Percentiles rank a stretch among this genome's conserved stretches.
Evolutionary conservation across 2,888 invertebrate genomes (phyloP).

Genomic region (Taphrorychus bicolor): DNA sequence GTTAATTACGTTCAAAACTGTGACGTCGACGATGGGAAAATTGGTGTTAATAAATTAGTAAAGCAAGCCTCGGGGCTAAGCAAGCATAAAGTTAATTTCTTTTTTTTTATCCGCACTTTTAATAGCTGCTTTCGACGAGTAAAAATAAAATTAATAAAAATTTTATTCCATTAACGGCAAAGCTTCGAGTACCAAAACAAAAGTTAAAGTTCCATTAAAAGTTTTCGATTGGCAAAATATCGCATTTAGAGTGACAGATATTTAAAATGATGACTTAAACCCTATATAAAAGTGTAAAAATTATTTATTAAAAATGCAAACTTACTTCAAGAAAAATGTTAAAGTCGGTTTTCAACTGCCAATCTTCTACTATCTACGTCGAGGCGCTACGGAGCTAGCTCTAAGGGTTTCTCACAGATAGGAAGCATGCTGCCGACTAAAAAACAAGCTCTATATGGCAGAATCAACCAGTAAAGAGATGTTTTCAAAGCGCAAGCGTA

Average conservation of each 20-base stretch:
- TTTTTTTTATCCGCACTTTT: background rate
- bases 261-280: background rate
- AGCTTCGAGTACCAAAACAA: too few species aligned
- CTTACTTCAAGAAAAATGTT: conserved; percentile 8
- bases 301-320: background rate
- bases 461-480: conserved; percentile 24
- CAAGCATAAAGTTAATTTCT: too few species aligned
- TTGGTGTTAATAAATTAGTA: background rate
- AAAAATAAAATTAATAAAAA: too few species aligned
- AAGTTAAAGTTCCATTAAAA: too few species aligned
- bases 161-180: too few species aligned
- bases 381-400: conserved; percentile 2
- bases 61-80: background rate
- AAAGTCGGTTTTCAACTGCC: background rate
- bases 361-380: conserved; percentile 9
- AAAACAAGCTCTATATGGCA: conserved; percentile 27
- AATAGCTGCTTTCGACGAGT: background rate
- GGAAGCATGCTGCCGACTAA: conserved; percentile 33
- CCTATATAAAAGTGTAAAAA: background rate
- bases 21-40: background rate
- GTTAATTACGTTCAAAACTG: background rate
- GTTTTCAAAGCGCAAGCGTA: conserved; percentile 46
- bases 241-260: background rate
- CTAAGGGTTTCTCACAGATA: conserved; percentile 16
- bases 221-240: too few species aligned